These are phyloP conservation scores for Phaethon lepturus DNA, from an alignment of 2,113 vertebrate genomes.

Conservation along the genomic window DNA sequence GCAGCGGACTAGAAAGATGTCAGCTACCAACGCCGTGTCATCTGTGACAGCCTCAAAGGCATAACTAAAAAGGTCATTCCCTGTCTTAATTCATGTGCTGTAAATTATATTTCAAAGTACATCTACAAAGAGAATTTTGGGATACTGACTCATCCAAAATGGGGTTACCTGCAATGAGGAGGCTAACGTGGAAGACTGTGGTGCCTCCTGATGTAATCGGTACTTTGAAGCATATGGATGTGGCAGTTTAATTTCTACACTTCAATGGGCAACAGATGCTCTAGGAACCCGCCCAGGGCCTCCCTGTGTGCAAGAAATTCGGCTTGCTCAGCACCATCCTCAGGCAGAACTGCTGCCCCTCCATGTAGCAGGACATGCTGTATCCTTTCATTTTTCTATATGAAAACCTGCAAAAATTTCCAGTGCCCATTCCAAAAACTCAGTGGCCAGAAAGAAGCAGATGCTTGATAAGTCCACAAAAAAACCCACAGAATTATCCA, in stretches of 20 bases:
- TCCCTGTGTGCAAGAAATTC: background rate
- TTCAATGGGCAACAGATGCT: constrained; percentile 21
- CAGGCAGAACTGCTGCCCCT: background rate
- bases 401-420: background rate
- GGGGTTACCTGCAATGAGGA: background rate
- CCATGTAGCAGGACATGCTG: background rate
- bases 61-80: constrained; percentile 40
- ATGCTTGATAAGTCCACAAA: background rate
- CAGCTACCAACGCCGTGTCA: background rate
- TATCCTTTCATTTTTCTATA: background rate
- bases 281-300: background rate
- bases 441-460: background rate
- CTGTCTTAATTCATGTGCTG: background rate
- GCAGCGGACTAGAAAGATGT: constrained; percentile 24
- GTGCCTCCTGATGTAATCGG: background rate
- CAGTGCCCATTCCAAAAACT: background rate
- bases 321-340: background rate
- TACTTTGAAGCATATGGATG: background rate
- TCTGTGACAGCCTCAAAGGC: constrained; percentile 23
- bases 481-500: background rate
- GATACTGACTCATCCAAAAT: background rate
- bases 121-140: background rate
- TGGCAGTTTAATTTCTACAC: constrained; percentile 23
- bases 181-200: background rate
- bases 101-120: constrained; percentile 42